Evolutionary conservation across 1,140 invertebrate species (phyloP).

Genomic region (Sycophila sp.): DNA sequence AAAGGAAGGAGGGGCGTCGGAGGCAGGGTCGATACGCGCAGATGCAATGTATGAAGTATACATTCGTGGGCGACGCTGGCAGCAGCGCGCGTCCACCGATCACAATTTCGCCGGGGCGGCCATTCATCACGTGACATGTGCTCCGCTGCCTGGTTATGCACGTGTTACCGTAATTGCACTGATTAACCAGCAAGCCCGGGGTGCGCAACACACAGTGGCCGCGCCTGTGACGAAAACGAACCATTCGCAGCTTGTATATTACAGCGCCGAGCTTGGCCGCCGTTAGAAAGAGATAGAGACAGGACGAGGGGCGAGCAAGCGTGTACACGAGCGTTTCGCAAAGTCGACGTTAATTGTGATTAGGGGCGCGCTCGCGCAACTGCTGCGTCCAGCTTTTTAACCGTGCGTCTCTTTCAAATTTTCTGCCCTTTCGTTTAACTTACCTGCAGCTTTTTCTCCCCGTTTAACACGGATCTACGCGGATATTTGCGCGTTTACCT

Average conservation of each 20-base stretch:
- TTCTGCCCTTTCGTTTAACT: neutral
- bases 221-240: slow-evolving; percentile 32
- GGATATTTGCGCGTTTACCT: neutral
- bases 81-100: slow-evolving; percentile 49
- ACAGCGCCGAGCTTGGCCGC: too few species aligned
- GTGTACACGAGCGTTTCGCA: slow-evolving; percentile 15
- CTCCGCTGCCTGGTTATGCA: slow-evolving; percentile 51
- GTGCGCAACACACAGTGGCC: neutral
- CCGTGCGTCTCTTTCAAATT: neutral
- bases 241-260: slow-evolving; percentile 33
- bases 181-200: slow-evolving; percentile 44
- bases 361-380: slow-evolving; percentile 15
- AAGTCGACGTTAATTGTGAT: slow-evolving; percentile 40
- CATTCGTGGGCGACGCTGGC: neutral
- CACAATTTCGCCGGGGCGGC: slow-evolving; percentile 49
- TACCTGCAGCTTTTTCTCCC: neutral
- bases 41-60: slow-evolving; percentile 27
- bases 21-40: slow-evolving; percentile 19
- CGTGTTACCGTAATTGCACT: slow-evolving; percentile 55
- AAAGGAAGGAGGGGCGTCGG: neutral
- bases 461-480: neutral
- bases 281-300: too few species aligned
- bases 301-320: too few species aligned
- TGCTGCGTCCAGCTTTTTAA: too few species aligned
- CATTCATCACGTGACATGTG: slow-evolving; percentile 59